Evolutionary conservation across 2,113 vertebrate species (phyloP).

Genomic region (Dermatemys mawii): DNA sequence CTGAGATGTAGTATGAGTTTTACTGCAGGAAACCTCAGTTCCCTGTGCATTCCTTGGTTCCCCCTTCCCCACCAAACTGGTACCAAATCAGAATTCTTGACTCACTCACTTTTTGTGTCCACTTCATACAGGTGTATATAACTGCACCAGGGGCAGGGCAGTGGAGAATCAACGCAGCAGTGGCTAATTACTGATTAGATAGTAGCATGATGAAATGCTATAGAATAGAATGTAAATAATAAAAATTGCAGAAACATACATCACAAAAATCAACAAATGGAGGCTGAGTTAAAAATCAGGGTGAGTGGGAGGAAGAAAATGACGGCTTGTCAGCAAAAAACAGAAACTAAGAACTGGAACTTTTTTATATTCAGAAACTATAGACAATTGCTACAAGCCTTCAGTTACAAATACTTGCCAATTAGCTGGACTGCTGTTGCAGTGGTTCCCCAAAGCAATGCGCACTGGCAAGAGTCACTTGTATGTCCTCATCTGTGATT

Average conservation of each 20-base stretch:
- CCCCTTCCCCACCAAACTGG: background rate
- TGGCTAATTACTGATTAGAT: background rate
- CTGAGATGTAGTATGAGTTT: background rate
- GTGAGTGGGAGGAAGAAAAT: background rate
- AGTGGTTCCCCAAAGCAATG: background rate
- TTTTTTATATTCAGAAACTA: background rate
- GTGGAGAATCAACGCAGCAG: background rate
- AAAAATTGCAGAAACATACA: background rate
- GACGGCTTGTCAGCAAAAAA: background rate
- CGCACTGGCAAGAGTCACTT: background rate
- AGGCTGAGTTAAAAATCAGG: background rate
- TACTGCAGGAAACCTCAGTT: background rate
- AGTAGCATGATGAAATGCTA: background rate
- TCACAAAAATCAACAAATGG: background rate
- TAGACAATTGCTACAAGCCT: background rate
- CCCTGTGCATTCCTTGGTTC: background rate
- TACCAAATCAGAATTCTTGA: background rate
- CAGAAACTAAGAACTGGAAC: background rate
- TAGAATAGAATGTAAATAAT: background rate
- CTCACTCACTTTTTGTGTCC: background rate
- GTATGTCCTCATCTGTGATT: background rate
- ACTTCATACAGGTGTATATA: background rate
- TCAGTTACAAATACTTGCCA: background rate
- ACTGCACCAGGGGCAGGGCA: accelerated
- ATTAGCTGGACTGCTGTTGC: background rate